Base-by-base conservation (phyloP, 2,797 vertebrate species). In the Syndactyla subalaris region DNA sequence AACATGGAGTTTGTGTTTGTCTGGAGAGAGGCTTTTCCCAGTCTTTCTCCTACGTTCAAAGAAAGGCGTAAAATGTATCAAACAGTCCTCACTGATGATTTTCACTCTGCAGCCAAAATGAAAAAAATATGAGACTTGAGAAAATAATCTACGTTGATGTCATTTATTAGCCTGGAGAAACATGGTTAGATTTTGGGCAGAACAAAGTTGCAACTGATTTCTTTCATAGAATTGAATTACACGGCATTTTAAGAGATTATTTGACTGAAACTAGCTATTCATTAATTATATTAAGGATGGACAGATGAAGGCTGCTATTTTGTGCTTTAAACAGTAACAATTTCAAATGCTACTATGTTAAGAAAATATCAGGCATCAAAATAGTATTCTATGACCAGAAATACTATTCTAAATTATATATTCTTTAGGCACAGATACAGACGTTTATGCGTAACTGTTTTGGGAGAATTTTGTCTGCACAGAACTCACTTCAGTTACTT, bases 391-490 rank as follows among this genome's bases (percentile, higher is more conserved):
- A 14, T 93, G 17, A 88, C 38, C 57, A 54, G 39, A 87, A 82
- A 75, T 52, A 74, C 6, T 54, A 1, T 24, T 48, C 27, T 91
- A 36, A 87, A 34, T 76, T 57, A 14, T 67, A 12, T 97, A 32
- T 94, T 83, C 79, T 96, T 95, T 93, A 99, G 99, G 46, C 92
- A 27, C 97, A 98, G 92, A 95, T 99, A 51, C 97, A 97, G 91
- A 80, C 67, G 34, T 99, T 99, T 96, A 98, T 99, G 98, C 97
- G 54, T 88, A 97, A 82, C 76, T 97, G 96, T 94, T 98, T 99
- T 95, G 97, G 92, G 85, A 98, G 97, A 91, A 98, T 98, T 85
- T 72, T 96, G 45, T 98, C 98, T 93, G 98, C 98, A 84, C 98
- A 98, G 65, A 97, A 98, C 74, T 98, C 98, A 49, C 95, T 99